These are phyloP conservation scores for Mirounga angustirostris DNA, from an alignment of 2,113 vertebrate genomes.

Conservation along the genomic window DNA sequence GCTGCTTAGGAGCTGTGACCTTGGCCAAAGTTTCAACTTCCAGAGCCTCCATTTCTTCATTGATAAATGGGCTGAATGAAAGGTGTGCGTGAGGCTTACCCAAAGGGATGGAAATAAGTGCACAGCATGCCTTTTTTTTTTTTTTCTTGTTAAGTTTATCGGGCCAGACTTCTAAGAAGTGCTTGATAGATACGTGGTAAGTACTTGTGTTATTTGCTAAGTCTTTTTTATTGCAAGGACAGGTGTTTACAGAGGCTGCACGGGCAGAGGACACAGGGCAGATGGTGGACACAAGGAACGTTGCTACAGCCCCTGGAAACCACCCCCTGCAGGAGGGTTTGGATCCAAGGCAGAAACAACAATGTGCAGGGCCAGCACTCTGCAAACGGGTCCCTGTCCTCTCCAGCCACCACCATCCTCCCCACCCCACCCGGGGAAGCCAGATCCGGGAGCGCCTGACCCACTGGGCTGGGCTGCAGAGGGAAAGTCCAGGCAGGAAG, in stretches of 20 bases:
- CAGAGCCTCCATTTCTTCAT: background rate
- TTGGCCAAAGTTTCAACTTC: background rate
- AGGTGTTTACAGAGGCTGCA: background rate
- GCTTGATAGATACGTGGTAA: background rate
- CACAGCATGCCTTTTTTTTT: fast-evolving
- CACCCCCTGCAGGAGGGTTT: background rate
- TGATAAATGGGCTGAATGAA: background rate
- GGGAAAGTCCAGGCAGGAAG: background rate
- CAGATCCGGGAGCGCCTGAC: background rate
- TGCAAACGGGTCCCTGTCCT: background rate
- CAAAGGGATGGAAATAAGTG: background rate
- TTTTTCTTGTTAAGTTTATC: background rate
- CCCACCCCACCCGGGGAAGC: background rate
- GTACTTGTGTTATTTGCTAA: background rate
- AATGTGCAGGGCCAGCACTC: background rate
- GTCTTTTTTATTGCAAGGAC: background rate
- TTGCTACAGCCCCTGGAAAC: background rate
- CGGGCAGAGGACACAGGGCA: background rate
- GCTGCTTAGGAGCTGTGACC: background rate
- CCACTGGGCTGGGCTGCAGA: background rate
- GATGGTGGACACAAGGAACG: fast-evolving
- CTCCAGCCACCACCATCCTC: background rate
- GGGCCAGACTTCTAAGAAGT: background rate
- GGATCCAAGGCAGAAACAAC: background rate
- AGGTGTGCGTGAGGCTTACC: background rate